Evolutionary conservation across 2,888 invertebrate species (phyloP), one percentile per base, ranked within the genome.

Genomic region (Auanema sp.): DNA sequence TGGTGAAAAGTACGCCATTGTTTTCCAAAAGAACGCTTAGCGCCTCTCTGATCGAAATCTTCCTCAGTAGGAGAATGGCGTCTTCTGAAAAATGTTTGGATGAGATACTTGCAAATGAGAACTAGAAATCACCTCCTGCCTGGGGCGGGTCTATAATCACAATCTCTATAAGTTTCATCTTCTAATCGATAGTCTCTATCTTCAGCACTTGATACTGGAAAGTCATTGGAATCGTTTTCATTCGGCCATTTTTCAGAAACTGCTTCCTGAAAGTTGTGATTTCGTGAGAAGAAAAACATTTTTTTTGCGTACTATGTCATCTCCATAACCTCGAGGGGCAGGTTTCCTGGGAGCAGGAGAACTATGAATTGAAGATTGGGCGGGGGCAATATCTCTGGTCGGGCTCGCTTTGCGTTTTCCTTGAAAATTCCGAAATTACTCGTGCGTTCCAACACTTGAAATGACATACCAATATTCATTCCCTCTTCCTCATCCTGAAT

Each of bases 401-500:
- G 33, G 33, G 33, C 33, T 33, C 33, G 33, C 33, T 33, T 33
- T 33, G 33, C 33, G 33, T 33, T 33, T 33, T 33, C 33, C 33
- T 33, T 33, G 4, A 33, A 33, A 33, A 5, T 33, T 33, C 33
- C 33, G 33, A 33, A 33, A 33, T 33, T 5, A 33, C 33, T 33
- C 21, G 5, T 43, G 5, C 21, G 18, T 18, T 12, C 47, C 6
- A 47, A 47, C 11, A 47, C 21, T 5, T 16, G 16, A 47, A 47
- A 47, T 18, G 23, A 18, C 2, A 16, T 47, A 47, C 47, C 47
- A 18, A 18, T 16, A 18, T 47, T 47, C 47, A 23, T 47, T 47
- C 21, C 47, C 47, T 74, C 77, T 21, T 81, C 81, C 21, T 81
- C 79, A 33, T 81, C 80, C 55, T 68, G 75, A 58, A 81, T 80